These are phyloP conservation scores for Leptinotarsa peninsularis DNA, from an alignment of 2,888 invertebrate genomes.

Conservation along the genomic window DNA sequence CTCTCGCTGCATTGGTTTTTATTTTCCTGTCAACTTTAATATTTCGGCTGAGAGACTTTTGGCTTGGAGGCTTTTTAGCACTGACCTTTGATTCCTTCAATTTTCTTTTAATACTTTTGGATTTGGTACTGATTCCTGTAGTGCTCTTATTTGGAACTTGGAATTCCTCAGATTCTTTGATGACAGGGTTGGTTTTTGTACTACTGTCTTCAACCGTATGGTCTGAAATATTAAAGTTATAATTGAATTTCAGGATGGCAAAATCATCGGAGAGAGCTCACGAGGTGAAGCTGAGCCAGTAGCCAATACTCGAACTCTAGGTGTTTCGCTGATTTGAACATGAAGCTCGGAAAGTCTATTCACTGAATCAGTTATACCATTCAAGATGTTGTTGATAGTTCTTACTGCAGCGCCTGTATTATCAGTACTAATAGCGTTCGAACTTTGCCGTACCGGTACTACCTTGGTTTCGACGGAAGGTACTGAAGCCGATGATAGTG, in stretches of 20 bases:
- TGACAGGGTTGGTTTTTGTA: neutral
- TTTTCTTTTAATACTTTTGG: conserved; percentile 34
- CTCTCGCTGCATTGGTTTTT: conserved; percentile 1
- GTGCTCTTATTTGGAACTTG: conserved; percentile 3
- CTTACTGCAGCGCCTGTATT: conserved; percentile 60
- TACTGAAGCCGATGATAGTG: conserved; percentile 31
- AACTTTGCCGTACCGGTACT: conserved; percentile 53
- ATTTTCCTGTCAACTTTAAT: conserved; percentile 18
- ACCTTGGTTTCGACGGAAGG: conserved; percentile 29
- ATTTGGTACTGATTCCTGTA: conserved; percentile 29
- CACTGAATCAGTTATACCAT: conserved; percentile 62
- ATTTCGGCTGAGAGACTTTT: conserved; percentile 14
- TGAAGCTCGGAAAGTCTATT: conserved; percentile 61
- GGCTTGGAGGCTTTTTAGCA: conserved; percentile 21
- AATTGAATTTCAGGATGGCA: neutral
- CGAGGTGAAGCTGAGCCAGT: conserved; percentile 31
- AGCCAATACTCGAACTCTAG: conserved; percentile 36
- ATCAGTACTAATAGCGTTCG: conserved; percentile 59
- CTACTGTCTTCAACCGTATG: neutral
- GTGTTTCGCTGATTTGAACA: conserved; percentile 49
- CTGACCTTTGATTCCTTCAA: conserved; percentile 26
- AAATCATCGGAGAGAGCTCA: conserved; percentile 20
- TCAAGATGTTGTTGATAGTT: conserved; percentile 63
- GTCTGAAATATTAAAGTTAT: neutral
- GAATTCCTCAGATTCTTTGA: conserved; percentile 14